Evolutionary conservation across 2,888 invertebrate species (phyloP).

Genomic region (Apotomis turbidana): DNA sequence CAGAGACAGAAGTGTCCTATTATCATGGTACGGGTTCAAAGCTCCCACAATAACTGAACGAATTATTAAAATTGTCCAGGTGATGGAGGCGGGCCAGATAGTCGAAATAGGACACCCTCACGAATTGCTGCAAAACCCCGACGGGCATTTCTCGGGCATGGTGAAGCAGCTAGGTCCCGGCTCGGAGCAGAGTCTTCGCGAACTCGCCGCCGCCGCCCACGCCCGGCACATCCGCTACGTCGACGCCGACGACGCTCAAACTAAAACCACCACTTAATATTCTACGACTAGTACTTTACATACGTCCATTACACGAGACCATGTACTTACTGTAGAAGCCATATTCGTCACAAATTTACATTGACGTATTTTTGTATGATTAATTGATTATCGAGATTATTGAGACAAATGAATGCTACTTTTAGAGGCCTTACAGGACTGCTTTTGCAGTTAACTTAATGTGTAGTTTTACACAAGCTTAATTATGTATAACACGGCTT

Average conservation of each 20-base stretch:
- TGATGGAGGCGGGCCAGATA: conserved; percentile 85
- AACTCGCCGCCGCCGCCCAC: conserved; percentile 69
- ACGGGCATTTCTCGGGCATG: conserved; percentile 85
- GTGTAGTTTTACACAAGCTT: conserved; percentile 12
- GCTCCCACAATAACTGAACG: too few species aligned
- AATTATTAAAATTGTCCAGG: conserved; percentile 53
- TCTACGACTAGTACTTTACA: neutral
- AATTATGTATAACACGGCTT: conserved; percentile 18
- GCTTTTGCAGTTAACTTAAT: neutral
- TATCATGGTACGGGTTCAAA: too few species aligned
- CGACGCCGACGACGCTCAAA: conserved; percentile 67
- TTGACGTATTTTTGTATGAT: conserved; percentile 4
- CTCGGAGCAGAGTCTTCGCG: conserved; percentile 73
- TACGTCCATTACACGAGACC: neutral
- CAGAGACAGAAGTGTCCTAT: neutral
- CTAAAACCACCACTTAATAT: conserved; percentile 23
- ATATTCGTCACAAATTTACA: conserved; percentile 16
- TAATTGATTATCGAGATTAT: neutral
- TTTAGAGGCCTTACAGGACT: neutral
- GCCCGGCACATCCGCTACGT: conserved; percentile 72
- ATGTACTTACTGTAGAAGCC: neutral
- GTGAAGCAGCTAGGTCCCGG: conserved; percentile 85
- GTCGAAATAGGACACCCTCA: conserved; percentile 90
- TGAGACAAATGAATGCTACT: neutral
- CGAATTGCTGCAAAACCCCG: conserved; percentile 80